Evolutionary conservation across 2,113 vertebrate species (phyloP).

Genomic region (Macaca mulatta): DNA sequence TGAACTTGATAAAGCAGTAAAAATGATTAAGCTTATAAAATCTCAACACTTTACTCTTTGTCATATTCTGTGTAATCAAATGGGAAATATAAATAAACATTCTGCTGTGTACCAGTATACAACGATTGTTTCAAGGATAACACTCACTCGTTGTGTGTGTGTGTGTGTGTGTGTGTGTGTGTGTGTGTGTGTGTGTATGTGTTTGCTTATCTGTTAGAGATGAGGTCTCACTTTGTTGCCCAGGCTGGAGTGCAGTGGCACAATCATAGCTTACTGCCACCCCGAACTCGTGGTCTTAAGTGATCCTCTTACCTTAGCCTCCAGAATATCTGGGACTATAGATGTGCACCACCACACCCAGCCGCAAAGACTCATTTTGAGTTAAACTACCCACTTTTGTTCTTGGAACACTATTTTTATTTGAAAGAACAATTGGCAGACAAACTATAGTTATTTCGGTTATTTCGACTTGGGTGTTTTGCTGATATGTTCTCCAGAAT

Average conservation of each 20-base stretch:
- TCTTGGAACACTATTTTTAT: neutral
- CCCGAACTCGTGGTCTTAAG: neutral
- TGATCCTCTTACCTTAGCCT: neutral
- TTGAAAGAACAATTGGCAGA: neutral
- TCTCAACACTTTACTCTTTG: neutral
- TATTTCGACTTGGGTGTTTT: neutral
- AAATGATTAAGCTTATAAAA: neutral
- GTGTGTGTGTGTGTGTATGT: neutral
- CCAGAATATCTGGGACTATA: too few relatives aligned
- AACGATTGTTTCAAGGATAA: neutral
- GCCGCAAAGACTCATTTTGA: neutral
- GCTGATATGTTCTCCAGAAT: conserved; percentile 29
- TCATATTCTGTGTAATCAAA: neutral
- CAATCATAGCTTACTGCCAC: neutral
- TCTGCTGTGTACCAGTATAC: neutral
- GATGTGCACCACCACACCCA: too few relatives aligned
- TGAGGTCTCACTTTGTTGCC: neutral
- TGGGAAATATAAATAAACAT: neutral
- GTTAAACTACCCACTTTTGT: neutral
- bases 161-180: neutral
- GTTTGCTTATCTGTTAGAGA: neutral
- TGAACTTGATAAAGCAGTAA: neutral
- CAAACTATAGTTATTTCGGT: neutral
- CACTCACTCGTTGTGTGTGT: neutral
- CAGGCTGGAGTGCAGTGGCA: neutral